Base-by-base conservation (phyloP, 1,140 invertebrate species). In the Triops cancriformis region DNA sequence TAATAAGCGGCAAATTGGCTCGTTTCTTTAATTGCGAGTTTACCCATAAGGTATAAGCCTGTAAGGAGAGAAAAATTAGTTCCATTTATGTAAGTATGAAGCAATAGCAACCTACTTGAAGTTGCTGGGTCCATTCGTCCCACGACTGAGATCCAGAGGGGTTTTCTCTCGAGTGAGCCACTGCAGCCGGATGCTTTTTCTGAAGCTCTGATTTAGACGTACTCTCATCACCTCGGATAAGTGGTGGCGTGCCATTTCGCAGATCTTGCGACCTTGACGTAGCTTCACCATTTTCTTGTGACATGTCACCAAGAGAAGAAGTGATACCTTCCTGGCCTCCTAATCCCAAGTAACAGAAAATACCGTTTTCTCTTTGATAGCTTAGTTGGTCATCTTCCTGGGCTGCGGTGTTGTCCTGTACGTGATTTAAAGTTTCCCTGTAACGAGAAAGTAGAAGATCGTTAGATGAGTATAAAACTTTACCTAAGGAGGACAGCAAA, bases 21-120 rank as follows among this genome's bases (percentile, higher is more conserved):
- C 83, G 82, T 81, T 86, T 86, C 80, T 84, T 83, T 75, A 86
- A 81, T 80, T 86, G 85, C 0, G 85, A 85, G 80, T 86, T 86
- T 6, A 86, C 83, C 86, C 86, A 86, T 2, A 84, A 84, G 72
- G 85, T 82, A 79, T 86, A 86, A 7, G 85, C 85, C 80, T 84
- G 81, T 45, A 83, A 73, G 79, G 45, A 81, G 80, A 73, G 78
- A 79, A 77, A 80, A 81, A 41, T 72, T 26, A 76, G 37, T 45
- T 23, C 27, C n/a, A n/a, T 72, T 14, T 28, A 75, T 42, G 6
- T 3, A 78, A 43, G 27, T 7, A 6, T 11, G 28, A 26, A 14
- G 12, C 10, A 42, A 45, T 6, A 10, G 28, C 6, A 10, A 23
- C 72, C 76, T 78, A 82, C 81, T 79, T 82, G 82, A 42, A 83